A percentile compares a stretch with the other conserved stretches of the same genome.
phyloP scores from a whole-genome alignment of 2,888 invertebrate genomes.

The Nephrocerus scutellatus region DNA sequence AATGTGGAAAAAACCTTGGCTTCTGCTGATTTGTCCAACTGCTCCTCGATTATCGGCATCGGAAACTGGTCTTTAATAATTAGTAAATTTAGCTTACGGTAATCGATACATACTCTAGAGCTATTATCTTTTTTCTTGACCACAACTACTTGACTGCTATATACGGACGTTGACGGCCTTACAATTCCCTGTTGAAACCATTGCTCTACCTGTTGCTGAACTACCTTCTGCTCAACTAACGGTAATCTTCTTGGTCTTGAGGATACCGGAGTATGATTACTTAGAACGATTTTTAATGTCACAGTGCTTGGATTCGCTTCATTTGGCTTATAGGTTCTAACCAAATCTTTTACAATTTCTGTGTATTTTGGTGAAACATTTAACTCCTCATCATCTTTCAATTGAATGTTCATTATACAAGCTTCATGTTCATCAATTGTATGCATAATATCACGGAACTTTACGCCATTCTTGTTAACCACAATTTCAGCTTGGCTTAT shows the following conservation, averaged over 20 bases:
- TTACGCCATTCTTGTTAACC: too few relatives aligned
- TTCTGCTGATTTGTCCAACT: slow-evolving; percentile 1
- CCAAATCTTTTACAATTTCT: too few relatives aligned
- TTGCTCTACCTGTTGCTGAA: slow-evolving; percentile 2
- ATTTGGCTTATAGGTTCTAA: too few relatives aligned
- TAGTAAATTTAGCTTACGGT: slow-evolving; percentile 3
- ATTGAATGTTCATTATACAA: too few relatives aligned
- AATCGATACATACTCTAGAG: slow-evolving; percentile 8
- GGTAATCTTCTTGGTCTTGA: not conserved
- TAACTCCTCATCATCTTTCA: too few relatives aligned
- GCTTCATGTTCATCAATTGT: too few relatives aligned
- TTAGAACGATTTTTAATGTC: too few relatives aligned
- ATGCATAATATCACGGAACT: too few relatives aligned
- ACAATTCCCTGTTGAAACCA: slow-evolving; percentile 8
- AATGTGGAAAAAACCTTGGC: slow-evolving; percentile 5
- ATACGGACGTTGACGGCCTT: slow-evolving; percentile 3
- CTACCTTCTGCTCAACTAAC: not conserved
- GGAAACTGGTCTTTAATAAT: slow-evolving; percentile 8
- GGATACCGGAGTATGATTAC: too few relatives aligned
- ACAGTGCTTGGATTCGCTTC: too few relatives aligned
- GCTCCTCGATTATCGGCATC: slow-evolving; percentile 6
- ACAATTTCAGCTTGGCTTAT: too few relatives aligned
- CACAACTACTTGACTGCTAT: slow-evolving; percentile 5
- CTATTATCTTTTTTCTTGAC: slow-evolving; percentile 6
- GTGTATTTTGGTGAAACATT: too few relatives aligned